These are phyloP conservation scores for Cotesia chilonis DNA, from an alignment of 1,140 invertebrate species.

Conservation along the genomic window DNA sequence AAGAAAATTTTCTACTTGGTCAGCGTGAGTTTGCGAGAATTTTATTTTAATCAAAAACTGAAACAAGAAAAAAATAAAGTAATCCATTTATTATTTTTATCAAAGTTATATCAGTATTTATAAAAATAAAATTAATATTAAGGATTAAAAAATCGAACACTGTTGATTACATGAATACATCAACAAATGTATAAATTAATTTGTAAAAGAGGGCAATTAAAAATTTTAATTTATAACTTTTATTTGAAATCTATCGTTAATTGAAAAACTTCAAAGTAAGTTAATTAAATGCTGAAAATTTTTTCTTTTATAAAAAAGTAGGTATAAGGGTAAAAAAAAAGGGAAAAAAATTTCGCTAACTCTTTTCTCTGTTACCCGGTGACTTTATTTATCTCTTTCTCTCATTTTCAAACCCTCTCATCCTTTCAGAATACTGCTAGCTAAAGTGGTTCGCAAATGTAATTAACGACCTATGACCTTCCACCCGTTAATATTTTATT, in stretches of 20 bases:
- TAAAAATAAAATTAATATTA: too few relatives aligned
- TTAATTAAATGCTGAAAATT: slow-evolving; percentile 2
- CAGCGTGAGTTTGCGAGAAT: background rate
- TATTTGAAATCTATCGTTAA: slow-evolving; percentile 6
- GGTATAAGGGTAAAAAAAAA: background rate
- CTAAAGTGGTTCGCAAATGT: slow-evolving; percentile 16
- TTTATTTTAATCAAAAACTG: background rate
- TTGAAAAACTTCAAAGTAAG: background rate
- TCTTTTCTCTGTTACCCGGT: background rate
- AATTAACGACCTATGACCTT: slow-evolving; percentile 8
- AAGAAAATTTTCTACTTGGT: slow-evolving; percentile 4
- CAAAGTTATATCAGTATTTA: too few relatives aligned
- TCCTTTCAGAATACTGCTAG: slow-evolving; percentile 8
- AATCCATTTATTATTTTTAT: too few relatives aligned
- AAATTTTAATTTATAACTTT: background rate
- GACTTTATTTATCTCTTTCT: slow-evolving; percentile 15
- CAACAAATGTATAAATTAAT: too few relatives aligned
- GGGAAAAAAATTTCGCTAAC: background rate
- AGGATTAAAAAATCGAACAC: too few relatives aligned
- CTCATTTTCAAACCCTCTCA: slow-evolving; percentile 1
- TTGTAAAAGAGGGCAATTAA: background rate
- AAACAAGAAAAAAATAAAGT: too few relatives aligned
- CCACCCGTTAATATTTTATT: slow-evolving; percentile 8
- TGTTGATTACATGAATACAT: too few relatives aligned
- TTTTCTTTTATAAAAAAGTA: background rate